Base-by-base conservation (phyloP, 2,797 vertebrate genomes). In the Sebastes alutus region DNA sequence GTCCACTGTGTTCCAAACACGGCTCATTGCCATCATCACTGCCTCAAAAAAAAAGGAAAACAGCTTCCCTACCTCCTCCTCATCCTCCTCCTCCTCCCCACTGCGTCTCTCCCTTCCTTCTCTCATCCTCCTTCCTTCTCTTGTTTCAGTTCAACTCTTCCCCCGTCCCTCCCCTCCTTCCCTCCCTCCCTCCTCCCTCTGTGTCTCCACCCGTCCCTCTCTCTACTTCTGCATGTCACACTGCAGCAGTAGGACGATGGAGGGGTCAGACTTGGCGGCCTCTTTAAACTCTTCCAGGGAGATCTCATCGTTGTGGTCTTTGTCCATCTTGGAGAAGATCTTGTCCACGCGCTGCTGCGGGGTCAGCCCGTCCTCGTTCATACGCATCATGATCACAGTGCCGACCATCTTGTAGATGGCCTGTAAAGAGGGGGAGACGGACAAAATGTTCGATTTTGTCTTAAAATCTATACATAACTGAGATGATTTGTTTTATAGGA, bases 311-410 rank as follows among this genome's bases (percentile, higher is more conserved):
- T 99, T 98, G 92, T 98, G 97, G 94, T 99, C 98, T 90, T 98
- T 98, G 96, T 99, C 98, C 98, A 99, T 99, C 97, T 98, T 99
- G 93, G 97, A 98, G 95, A 99, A 99, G 96, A 99, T 99, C 96
- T 99, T 99, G 95, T 99, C 98, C 38, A 99, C 98, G 0, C 98
- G 96, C 91, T 99, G 98, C 95, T 99, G 98, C 23, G 98, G 98
- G 0, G 98, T 99, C 91, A 99, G 95, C 84, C 98, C 97, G 0
- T 99, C 98, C 42, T 99, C 98, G 70, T 99, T 99, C 98, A 99
- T 99, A 8, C 98, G 96, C 98, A 99, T 99, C 98, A 99, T 99
- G 89, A 99, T 99, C 89, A 99, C 98, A 0, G 98, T 99, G 86
- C 98, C 98, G 63, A 99, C 98, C 98, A 99, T 99, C 94, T 98